Evolutionary conservation across 2,797 vertebrate species (phyloP).

Genomic region (Oreochromis grahami): DNA sequence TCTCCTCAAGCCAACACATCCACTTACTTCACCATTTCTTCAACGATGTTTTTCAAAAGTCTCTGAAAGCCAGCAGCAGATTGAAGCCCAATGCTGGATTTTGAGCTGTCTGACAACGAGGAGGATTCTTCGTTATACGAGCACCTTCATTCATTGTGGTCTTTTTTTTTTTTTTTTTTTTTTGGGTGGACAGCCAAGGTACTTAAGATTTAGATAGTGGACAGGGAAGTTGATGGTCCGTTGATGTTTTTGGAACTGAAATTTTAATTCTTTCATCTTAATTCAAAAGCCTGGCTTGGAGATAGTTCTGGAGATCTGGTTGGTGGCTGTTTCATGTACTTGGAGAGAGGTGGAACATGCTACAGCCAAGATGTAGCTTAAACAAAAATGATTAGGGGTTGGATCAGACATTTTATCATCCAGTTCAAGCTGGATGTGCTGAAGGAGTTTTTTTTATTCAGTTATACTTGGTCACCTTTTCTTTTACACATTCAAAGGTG

Average conservation of each 20-base stretch:
- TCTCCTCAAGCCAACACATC: not conserved
- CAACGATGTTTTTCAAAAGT: not conserved
- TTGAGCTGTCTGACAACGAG: not conserved
- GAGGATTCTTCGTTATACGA: not conserved
- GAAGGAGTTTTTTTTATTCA: not conserved
- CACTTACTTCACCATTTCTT: not conserved
- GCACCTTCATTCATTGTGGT: constrained; percentile 3
- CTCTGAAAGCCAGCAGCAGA: not conserved
- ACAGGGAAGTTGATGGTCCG: constrained; percentile 56
- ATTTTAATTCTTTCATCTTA: constrained; percentile 34
- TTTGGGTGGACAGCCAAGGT: not conserved
- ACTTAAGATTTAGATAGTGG: not conserved
- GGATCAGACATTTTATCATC: constrained; percentile 2
- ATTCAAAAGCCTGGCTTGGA: constrained; percentile 26
- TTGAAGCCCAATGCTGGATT: not conserved
- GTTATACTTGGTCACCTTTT: not conserved
- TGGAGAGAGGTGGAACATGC: not conserved
- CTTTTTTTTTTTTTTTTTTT: not conserved
- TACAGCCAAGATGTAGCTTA: constrained; percentile 5
- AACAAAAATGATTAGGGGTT: not conserved
- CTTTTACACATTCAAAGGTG: not conserved
- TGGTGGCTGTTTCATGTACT: not conserved
- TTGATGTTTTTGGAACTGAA: constrained; percentile 39
- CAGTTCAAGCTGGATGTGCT: not conserved
- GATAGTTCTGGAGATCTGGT: not conserved